Percentiles rank a stretch among this genome's conserved stretches.
Conservation (phyloP, 2,888 invertebrate species). For the Parnassius smintheus region DNA sequence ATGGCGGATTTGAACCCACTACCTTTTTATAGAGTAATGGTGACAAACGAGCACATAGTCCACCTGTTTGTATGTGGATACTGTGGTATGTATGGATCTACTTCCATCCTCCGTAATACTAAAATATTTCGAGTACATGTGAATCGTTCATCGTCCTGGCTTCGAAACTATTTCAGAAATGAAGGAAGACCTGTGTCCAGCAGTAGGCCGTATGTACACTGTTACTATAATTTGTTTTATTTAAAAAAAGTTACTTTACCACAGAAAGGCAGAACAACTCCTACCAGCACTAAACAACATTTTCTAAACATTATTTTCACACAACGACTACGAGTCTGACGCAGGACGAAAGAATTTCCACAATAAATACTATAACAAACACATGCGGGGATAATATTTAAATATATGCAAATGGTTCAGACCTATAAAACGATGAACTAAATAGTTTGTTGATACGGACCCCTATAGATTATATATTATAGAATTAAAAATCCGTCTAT, state of each 20-base stretch:
- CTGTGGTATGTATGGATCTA: no score
- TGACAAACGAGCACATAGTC: no score
- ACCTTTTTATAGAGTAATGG: no score
- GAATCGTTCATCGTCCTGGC: no score
- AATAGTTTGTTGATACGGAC: constrained; percentile 35
- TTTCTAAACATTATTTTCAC: constrained; percentile 16
- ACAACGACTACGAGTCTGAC: constrained; percentile 6
- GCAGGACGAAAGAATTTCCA: not conserved
- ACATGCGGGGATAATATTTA: constrained; percentile 6
- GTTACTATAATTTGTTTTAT: no score
- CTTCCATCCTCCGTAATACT: no score
- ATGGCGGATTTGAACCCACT: no score
- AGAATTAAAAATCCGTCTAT: not conserved
- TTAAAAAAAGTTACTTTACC: constrained; percentile 11
- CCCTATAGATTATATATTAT: constrained; percentile 30
- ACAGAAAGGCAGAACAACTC: not conserved
- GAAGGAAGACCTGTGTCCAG: no score
- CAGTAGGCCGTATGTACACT: no score
- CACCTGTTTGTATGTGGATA: no score
- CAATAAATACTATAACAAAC: constrained; percentile 21
- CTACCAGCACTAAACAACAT: constrained; percentile 4
- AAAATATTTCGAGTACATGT: no score
- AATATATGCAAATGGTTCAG: constrained; percentile 17
- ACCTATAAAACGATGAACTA: constrained; percentile 30
- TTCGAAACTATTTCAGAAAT: no score